These are phyloP conservation scores for Prunella fulvescens DNA, from an alignment of 2,113 vertebrate species.

Conservation along the genomic window DNA sequence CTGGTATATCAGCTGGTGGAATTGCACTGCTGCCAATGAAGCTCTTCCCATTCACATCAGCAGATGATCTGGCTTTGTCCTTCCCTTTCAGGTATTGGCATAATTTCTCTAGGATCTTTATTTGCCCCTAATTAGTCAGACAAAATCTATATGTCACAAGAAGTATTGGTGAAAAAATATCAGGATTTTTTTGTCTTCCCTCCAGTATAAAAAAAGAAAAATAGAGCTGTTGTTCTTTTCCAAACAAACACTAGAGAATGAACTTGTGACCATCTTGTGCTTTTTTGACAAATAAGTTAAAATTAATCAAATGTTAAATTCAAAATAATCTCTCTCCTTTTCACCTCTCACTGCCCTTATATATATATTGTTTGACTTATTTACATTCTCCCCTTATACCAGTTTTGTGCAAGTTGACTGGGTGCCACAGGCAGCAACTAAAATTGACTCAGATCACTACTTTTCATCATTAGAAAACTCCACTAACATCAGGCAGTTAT, in stretches of 20 bases:
- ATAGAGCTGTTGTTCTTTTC: background rate
- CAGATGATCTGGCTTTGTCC: background rate
- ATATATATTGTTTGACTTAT: background rate
- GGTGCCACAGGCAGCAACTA: background rate
- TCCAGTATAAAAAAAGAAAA: background rate
- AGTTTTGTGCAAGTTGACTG: background rate
- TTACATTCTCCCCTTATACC: background rate
- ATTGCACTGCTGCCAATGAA: background rate
- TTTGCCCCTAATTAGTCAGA: background rate
- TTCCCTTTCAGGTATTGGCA: background rate
- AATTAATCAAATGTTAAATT: background rate
- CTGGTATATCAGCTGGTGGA: background rate
- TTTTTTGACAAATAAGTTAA: background rate
- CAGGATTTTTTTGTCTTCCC: background rate
- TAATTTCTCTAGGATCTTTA: background rate
- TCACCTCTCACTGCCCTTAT: background rate
- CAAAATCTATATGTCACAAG: background rate
- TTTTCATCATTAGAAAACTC: background rate
- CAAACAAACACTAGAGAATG: background rate
- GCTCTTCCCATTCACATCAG: background rate
- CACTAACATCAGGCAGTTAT: background rate
- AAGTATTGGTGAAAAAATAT: background rate
- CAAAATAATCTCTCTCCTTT: background rate
- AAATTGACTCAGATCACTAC: background rate
- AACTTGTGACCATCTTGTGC: background rate